Conservation (phyloP, 2,113 vertebrate species). For the Embiotoca jacksoni region DNA sequence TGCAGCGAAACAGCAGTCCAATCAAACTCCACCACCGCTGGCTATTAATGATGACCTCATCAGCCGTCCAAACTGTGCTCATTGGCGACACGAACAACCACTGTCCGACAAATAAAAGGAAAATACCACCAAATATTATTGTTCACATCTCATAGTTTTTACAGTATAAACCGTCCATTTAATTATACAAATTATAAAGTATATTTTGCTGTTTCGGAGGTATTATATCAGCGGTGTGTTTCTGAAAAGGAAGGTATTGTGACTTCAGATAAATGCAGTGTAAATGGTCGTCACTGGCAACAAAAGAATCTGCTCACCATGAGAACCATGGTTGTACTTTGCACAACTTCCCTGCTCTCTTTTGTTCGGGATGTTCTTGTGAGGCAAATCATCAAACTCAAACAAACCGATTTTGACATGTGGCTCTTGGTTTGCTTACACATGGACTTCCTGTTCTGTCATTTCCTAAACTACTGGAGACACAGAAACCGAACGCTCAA, state of each 20-base stretch:
- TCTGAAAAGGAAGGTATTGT: conserved; percentile 57
- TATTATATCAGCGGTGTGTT: conserved; percentile 17
- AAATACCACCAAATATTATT: conserved; percentile 4
- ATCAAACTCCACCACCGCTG: conserved; percentile 1
- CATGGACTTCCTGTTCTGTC: conserved; percentile 50
- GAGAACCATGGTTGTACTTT: conserved; percentile 45
- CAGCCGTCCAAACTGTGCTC: not conserved
- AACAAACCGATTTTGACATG: conserved; percentile 25
- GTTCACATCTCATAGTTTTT: conserved; percentile 11
- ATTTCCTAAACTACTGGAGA: conserved; percentile 18
- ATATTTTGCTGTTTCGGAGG: not conserved
- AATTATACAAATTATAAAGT: not conserved
- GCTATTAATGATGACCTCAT: conserved; percentile 22
- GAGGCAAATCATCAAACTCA: conserved; percentile 15
- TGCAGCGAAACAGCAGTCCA: conserved; percentile 20
- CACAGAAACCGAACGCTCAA: conserved; percentile 24
- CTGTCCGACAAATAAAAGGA: not conserved
- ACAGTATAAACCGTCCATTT: conserved; percentile 16
- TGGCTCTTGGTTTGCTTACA: conserved; percentile 41
- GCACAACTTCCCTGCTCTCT: conserved; percentile 37
- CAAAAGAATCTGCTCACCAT: conserved; percentile 17
- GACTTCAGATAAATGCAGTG: conserved; percentile 46
- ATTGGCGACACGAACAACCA: not conserved
- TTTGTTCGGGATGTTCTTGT: conserved; percentile 10
- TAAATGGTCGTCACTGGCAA: conserved; percentile 2